Conservation (phyloP, 2,113 vertebrate genomes). For the Taxidea taxus region DNA sequence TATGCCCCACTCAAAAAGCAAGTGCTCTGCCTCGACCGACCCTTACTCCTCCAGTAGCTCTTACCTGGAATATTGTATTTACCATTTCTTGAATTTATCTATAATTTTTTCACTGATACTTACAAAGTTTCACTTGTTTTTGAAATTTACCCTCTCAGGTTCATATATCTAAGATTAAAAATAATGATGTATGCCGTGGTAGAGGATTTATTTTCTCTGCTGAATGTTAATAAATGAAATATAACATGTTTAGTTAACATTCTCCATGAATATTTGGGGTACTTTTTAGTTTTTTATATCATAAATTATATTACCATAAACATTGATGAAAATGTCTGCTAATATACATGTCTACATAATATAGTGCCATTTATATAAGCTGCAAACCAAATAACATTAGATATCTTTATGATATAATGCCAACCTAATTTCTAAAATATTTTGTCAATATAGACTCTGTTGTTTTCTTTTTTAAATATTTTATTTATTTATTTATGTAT, state of each 20-base stretch:
- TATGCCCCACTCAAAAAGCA: too few relatives aligned
- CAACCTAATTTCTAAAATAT: background rate
- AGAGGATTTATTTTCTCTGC: background rate
- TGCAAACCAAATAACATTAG: background rate
- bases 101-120: background rate
- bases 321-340: background rate
- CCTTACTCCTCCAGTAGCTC: fast-evolving
- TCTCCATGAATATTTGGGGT: background rate
- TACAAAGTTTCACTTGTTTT: background rate
- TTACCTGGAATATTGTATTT: background rate
- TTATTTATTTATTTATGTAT: background rate
- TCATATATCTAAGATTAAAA: background rate
- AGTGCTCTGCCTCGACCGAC: fast-evolving
- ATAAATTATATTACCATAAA: background rate
- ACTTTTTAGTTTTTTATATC: background rate
- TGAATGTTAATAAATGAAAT: background rate
- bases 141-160: background rate
- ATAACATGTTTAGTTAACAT: background rate
- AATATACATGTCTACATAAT: background rate
- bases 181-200: background rate
- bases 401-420: background rate
- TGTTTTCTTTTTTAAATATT: background rate
- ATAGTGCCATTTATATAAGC: background rate
- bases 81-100: background rate
- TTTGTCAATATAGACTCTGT: background rate